Conservation (phyloP, 2,113 vertebrate genomes). For the Oryctolagus cuniculus region mOryCun1.1 NC_091442.1:65146501-65147000, state of each 20-base stretch:
- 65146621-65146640: neutral
- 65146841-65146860: neutral
- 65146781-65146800: neutral
- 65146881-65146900: neutral
- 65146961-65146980: neutral
- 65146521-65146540: neutral
- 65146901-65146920: neutral
- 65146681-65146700: neutral
- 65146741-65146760: neutral
- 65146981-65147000: neutral
- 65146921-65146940: neutral
- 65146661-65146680: neutral
- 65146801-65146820: neutral
- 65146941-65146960: neutral
- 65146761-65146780: neutral
- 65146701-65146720: neutral
- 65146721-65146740: neutral
- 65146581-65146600: conserved; percentile 37
- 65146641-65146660: neutral
- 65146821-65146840: neutral
- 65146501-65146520: neutral
- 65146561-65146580: neutral
- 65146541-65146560: neutral
- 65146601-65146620: neutral
- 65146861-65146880: neutral